Evolutionary conservation across 2,888 invertebrate genomes (phyloP), one percentile per base, ranked within the genome.

Genomic region (Eupithecia subumbrata): DNA sequence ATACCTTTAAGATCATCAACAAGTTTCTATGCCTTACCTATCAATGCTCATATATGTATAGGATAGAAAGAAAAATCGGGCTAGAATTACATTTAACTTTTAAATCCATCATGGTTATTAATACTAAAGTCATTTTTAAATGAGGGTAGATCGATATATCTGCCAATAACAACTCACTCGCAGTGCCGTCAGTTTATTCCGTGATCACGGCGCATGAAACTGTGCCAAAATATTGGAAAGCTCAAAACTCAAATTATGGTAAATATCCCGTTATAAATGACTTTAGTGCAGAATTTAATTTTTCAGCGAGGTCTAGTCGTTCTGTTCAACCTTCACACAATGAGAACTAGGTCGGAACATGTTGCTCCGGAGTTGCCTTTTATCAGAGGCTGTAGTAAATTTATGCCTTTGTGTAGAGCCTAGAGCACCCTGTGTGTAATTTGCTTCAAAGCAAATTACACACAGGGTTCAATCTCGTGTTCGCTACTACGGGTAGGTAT

Each of bases 321-420:
- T 60, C 25, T 48, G 48, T n/a, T 12, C 25, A 67, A 9, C 37
- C 9, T 22, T 67, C 37, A 40, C 25, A 63, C 64, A 34, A 9
- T 34, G 18, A 16, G 34, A 78, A 79, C 25, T 68, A 69, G 73
- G 73, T 73, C 73, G 69, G 9, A 67, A 68, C 67, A 52, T 72
- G 67, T 72, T 72, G 72, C 72, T 18, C 40, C 63, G 16, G 25
- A 34, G 30, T 1, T 64, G 34, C 64, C 40, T 40, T 40, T 67
- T n/a, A 67, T 22, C 67, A 40, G 40, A 67, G 37, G 52, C 73
- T 34, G 11, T 45, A 18, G 67, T 40, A 12, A 63, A 30, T 43
- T 68, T 25, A 56, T 3, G 43, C 56, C 60, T 45, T 69, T 45
- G 37, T 69, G 22, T 40, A 45, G 56, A 48, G 64, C 63, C 45